Percentiles rank a stretch among this genome's conserved stretches.
phyloP scores from a whole-genome alignment of 1,140 invertebrate genomes.

The Delia radicum region DNA sequence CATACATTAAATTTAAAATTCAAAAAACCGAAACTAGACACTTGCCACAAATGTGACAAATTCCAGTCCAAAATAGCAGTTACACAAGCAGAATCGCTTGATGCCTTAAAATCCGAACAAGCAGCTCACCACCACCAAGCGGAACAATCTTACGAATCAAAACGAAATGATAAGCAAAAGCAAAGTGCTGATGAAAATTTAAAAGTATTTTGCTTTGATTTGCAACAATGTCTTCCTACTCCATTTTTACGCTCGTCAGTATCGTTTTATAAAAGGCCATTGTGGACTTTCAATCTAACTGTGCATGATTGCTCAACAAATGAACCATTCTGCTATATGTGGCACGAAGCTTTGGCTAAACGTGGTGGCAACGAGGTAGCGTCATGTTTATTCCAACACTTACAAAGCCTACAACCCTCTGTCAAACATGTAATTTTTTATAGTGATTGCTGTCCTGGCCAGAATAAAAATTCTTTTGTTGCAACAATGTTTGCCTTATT shows the following conservation, averaged over 20 bases:
- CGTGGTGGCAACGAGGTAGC: slow-evolving; percentile 36
- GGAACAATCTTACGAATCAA: neutral
- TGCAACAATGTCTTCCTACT: slow-evolving; percentile 41
- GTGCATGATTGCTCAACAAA: slow-evolving; percentile 39
- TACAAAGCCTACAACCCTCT: neutral
- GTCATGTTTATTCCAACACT: slow-evolving; percentile 42
- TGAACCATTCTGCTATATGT: slow-evolving; percentile 45
- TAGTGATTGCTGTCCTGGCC: slow-evolving; percentile 46
- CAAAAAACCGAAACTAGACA: slow-evolving; percentile 36
- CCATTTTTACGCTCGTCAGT: slow-evolving; percentile 34
- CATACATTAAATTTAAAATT: slow-evolving; percentile 27
- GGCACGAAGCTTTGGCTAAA: slow-evolving; percentile 44
- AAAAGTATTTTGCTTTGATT: slow-evolving; percentile 40
- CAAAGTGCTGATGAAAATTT: slow-evolving; percentile 25
- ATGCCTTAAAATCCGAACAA: slow-evolving; percentile 16
- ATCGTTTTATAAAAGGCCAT: slow-evolving; percentile 47
- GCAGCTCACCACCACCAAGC: slow-evolving; percentile 8
- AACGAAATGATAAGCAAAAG: slow-evolving; percentile 20
- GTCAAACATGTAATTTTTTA: slow-evolving; percentile 38
- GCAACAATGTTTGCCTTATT: slow-evolving; percentile 32
- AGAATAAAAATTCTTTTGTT: slow-evolving; percentile 48
- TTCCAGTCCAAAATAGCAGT: slow-evolving; percentile 28
- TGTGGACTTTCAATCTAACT: slow-evolving; percentile 55
- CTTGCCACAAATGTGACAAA: slow-evolving; percentile 35
- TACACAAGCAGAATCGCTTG: neutral